Evolutionary conservation across 2,113 vertebrate species (phyloP).

Genomic region (pig (Sus scrofa)): T2T-Sscrofa CM000812.6:179320001-179320500

Average conservation of each 20-base stretch:
- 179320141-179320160: background rate
- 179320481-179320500: background rate
- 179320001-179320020: accelerated
- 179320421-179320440: background rate
- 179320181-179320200: background rate
- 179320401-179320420: background rate
- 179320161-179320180: background rate
- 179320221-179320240: background rate
- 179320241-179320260: background rate
- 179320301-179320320: background rate
- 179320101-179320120: background rate
- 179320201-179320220: background rate
- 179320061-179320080: background rate
- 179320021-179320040: background rate
- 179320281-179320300: background rate
- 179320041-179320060: background rate
- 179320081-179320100: background rate
- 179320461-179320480: background rate
- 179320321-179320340: background rate
- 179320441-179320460: too few species aligned
- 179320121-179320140: background rate
- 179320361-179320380: background rate
- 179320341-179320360: background rate
- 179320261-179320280: background rate
- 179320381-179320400: background rate